Conservation (phyloP, 2,888 invertebrate genomes). For the Lithosia quadra region DNA sequence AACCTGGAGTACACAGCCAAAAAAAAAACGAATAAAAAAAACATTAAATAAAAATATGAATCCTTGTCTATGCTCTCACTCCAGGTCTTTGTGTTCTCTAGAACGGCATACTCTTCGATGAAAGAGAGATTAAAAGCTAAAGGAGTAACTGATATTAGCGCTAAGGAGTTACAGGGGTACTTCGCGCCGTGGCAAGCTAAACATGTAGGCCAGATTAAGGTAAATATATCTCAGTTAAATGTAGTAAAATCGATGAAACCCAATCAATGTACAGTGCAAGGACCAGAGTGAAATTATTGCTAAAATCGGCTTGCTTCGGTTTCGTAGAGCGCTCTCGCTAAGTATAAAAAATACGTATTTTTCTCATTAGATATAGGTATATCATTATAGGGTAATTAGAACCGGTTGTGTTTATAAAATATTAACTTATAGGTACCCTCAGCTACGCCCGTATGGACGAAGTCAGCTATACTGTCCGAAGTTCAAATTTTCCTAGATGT, state of each 20-base stretch:
- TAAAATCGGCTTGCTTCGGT: too few species aligned
- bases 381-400: too few species aligned
- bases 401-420: too few species aligned
- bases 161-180: slow-evolving; percentile 91
- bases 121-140: slow-evolving; percentile 93
- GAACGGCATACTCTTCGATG: slow-evolving; percentile 93
- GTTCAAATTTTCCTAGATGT: too few species aligned
- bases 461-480: too few species aligned
- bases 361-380: too few species aligned
- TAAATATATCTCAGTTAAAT: slow-evolving; percentile 53
- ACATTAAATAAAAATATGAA: slow-evolving; percentile 36
- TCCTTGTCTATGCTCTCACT: slow-evolving; percentile 82
- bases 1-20: slow-evolving; percentile 59
- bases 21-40: slow-evolving; percentile 23
- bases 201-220: slow-evolving; percentile 92
- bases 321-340: too few species aligned
- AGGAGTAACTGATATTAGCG: slow-evolving; percentile 91
- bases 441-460: too few species aligned
- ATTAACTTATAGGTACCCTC: too few species aligned
- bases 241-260: neutral
- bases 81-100: slow-evolving; percentile 95
- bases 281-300: too few species aligned
- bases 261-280: too few species aligned
- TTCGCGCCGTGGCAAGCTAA: slow-evolving; percentile 96
- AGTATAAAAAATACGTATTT: too few species aligned